Conservation (phyloP, 2,797 vertebrate species). For the Falco rusticolus region DNA sequence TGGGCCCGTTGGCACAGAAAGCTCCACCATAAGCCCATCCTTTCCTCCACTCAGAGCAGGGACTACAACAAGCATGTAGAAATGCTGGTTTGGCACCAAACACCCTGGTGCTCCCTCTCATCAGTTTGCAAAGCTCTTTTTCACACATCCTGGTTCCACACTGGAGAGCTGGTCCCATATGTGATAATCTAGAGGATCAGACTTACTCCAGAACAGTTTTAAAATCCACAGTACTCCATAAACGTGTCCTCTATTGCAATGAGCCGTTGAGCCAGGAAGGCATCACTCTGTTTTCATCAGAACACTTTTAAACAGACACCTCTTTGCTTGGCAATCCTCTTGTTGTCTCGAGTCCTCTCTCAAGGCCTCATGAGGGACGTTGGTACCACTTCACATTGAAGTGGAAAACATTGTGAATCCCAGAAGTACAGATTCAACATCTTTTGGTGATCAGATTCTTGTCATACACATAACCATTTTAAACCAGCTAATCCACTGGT, state of each 20-base stretch:
- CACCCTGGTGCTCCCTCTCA: background rate
- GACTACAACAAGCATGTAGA: background rate
- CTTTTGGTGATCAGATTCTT: background rate
- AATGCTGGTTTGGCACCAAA: rapidly evolving
- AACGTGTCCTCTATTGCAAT: background rate
- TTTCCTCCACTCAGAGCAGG: background rate
- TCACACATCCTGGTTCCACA: background rate
- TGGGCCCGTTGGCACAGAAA: background rate
- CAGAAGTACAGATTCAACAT: background rate
- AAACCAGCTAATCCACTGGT: background rate
- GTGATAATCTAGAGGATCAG: background rate
- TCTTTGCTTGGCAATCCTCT: background rate
- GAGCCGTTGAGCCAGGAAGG: background rate
- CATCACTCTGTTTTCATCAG: background rate
- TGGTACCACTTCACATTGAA: background rate
- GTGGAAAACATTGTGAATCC: background rate
- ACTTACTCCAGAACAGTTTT: background rate
- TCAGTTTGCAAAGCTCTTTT: background rate
- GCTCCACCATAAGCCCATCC: background rate
- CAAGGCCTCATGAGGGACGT: background rate
- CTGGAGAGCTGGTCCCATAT: background rate
- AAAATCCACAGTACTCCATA: background rate
- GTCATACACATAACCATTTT: background rate
- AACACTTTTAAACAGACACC: background rate
- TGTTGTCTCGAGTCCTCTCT: background rate